Evolutionary conservation across 1,140 invertebrate species (phyloP), one percentile per base, ranked within the genome.

Genomic region (Eufriesea mexicana): DNA sequence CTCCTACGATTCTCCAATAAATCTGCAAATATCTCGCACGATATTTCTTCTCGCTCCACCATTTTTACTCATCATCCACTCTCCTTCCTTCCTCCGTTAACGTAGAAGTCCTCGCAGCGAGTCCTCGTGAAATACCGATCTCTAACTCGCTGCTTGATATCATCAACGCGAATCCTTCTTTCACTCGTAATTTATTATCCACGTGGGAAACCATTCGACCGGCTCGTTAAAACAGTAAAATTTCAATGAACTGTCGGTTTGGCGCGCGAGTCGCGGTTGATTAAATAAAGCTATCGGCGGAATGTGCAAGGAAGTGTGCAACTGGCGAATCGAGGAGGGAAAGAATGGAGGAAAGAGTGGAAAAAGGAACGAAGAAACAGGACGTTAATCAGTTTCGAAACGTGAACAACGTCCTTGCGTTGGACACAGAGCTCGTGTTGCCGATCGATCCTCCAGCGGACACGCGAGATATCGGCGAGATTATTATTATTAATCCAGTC

Each of bases 381-480:
- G n/a, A n/a, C 12, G 28, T 72, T 42, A 42, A 72, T 72, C 35
- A 55, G 14, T 72, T 72, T 72, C 51, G 51, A 72, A 72, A 72
- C 20, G 14, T 18, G 20, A 28, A 42, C 57, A 61, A 14, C 8
- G 73, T 28, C 55, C 42, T 62, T 47, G 72, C 8, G 23, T 61
- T 20, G 28, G 23, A 59, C 35, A 35, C 1, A 23, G 16, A 23
- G 20, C 35, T 42, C 42, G 64, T 9, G 23, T 47, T 59, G 18
- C n/a, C n/a, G 57, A 57, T 57, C 28, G 54, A 61, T 62, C 35
- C 23, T 9, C 12, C 8, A 12, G 20, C 42, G 18, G 42, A 75
- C 45, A 75, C 73, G 73, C 70, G 51, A 71, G n/a, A 14, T 20
- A 28, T 51, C 18, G 47, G 10, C 10, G 25, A 72, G 51, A 72